Base-by-base conservation (phyloP, 1,140 invertebrate species). In the Leptinotarsa lineolata region DNA sequence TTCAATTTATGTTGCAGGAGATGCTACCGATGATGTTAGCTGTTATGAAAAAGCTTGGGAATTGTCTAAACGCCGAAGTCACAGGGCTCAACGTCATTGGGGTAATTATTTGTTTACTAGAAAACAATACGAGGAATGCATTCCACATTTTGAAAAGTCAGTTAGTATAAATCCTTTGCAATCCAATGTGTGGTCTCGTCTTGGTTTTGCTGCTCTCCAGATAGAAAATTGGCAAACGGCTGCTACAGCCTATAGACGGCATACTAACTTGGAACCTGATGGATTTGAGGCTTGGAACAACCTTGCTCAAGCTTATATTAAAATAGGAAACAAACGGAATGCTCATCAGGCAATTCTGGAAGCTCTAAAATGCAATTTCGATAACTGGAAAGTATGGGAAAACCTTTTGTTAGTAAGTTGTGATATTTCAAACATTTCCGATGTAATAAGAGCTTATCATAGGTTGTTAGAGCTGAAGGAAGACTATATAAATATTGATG, bases 231-330 rank as follows among this genome's bases (percentile, higher is more conserved):
- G 93, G 92, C 90, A 94, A 79, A 77, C 91, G 3, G 93, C 95
- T 54, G 94, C 93, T 0, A 90, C 88, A 22, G 94, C 94, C 0
- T 99, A 98, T 83, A 88, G 94, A 79, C 87, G 91, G 72, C 97
- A 96, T 82, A 94, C 95, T 44, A 89, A 89, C 72, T 85, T 99
- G 22, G 95, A 99, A 79, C 91, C 92, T 58, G 93, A 94, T 86
- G 92, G 93, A 75, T 98, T 95, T 84, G 95, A 99, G 86, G 95
- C 95, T 0, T 99, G 97, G 97, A 99, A 98, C 85, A 99, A 99
- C 86, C 86, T 99, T 66, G 94, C 95, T 13, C 96, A 97, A 83
- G 95, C 94, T 4, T 96, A 98, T 79, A 92, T 97, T 8, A 93
- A 95, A 79, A 85, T 94, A 67, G 92, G 93, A 1, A 91, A 99